Conservation (phyloP, 1,140 invertebrate genomes). For the Hesperophylax magnus region DNA sequence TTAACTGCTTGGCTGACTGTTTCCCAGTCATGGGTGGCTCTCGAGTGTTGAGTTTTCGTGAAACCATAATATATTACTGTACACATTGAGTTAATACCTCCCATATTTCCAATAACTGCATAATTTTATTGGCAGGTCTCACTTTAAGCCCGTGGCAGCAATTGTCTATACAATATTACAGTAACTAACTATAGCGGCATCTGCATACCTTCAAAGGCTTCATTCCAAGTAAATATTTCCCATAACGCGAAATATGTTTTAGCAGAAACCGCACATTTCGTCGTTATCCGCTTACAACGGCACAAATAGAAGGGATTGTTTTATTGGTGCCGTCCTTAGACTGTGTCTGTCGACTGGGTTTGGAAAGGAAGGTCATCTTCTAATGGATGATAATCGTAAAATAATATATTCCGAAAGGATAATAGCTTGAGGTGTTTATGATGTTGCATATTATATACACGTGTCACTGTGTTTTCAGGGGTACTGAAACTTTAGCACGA, state of each 20-base stretch:
- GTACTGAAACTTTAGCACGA: not conserved
- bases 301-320: slow-evolving; percentile 5
- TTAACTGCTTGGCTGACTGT: no score
- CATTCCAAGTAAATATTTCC: not conserved
- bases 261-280: slow-evolving; percentile 3
- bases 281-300: not conserved
- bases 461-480: slow-evolving; percentile 13
- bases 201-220: not conserved
- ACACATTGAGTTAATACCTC: not conserved
- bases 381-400: slow-evolving; percentile 39
- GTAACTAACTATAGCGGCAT: slow-evolving; percentile 9
- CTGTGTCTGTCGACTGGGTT: not conserved
- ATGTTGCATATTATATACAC: not conserved
- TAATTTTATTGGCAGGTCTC: not conserved
- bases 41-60: no score
- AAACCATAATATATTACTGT: not conserved
- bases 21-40: no score
- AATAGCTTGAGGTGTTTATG: slow-evolving; percentile 26
- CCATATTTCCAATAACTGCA: not conserved
- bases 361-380: slow-evolving; percentile 6
- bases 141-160: not conserved
- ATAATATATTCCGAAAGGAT: slow-evolving; percentile 34
- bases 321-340: not conserved
- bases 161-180: not conserved
- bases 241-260: slow-evolving; percentile 1